Evolutionary conservation across 2,888 invertebrate genomes (phyloP).

Genomic region (Gymnosoma rotundatum): DNA sequence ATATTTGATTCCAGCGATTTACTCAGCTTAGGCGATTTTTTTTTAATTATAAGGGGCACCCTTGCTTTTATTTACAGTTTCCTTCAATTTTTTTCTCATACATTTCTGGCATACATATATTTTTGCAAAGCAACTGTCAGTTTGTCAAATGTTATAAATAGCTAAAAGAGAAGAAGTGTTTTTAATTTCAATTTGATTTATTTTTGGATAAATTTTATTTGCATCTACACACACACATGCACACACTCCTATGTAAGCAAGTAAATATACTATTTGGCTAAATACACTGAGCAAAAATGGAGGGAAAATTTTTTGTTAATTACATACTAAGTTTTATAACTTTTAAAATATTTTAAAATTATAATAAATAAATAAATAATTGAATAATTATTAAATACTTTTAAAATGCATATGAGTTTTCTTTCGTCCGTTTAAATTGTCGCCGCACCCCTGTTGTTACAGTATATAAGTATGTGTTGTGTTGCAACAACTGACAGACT

Average conservation of each 20-base stretch:
- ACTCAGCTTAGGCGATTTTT: too few relatives aligned
- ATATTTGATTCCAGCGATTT: too few relatives aligned
- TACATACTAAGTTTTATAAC: too few relatives aligned
- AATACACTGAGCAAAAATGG: background rate
- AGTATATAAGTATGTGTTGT: slow-evolving; percentile 6
- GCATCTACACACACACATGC: background rate
- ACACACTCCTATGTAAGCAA: background rate
- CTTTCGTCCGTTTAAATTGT: slow-evolving; percentile 40
- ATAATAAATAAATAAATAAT: too few relatives aligned
- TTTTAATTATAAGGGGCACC: background rate
- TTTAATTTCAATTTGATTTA: slow-evolving; percentile 47
- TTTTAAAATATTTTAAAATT: too few relatives aligned
- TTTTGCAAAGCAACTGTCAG: slow-evolving; percentile 35
- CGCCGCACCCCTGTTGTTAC: slow-evolving; percentile 72
- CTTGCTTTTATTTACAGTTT: background rate
- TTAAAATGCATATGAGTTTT: background rate
- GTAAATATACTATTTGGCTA: background rate
- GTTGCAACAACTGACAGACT: slow-evolving; percentile 9
- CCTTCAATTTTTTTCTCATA: background rate
- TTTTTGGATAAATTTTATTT: slow-evolving; percentile 19
- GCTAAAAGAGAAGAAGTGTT: slow-evolving; percentile 34
- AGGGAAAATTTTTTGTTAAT: too few relatives aligned
- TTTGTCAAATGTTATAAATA: slow-evolving; percentile 55
- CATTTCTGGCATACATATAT: slow-evolving; percentile 7
- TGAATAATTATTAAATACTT: too few relatives aligned